Evolutionary conservation across 2,113 vertebrate species (phyloP).

Genomic region (Cricetomys ansorgei): DNA sequence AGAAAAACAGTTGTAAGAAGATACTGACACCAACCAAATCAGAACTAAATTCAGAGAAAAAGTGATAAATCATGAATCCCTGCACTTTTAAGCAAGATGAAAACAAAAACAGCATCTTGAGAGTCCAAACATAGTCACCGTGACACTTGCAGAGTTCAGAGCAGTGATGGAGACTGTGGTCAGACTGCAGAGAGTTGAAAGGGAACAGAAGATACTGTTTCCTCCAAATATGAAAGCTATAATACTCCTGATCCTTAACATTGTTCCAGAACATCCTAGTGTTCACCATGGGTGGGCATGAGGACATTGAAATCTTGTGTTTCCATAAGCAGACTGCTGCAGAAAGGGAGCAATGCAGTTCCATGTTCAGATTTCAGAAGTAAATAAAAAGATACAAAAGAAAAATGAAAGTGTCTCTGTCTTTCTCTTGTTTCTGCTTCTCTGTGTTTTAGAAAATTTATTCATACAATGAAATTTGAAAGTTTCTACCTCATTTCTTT

Average conservation of each 20-base stretch:
- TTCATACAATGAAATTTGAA: neutral
- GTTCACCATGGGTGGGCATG: neutral
- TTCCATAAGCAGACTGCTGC: neutral
- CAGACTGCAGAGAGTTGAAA: neutral
- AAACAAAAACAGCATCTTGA: neutral
- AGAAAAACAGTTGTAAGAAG: neutral
- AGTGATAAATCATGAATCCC: neutral
- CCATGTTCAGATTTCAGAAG: neutral
- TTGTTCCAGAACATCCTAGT: neutral
- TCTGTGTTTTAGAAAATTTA: neutral
- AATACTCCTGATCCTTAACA: neutral
- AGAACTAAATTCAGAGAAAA: neutral
- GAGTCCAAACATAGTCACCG: neutral
- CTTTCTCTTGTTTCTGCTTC: neutral
- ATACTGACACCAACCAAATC: neutral
- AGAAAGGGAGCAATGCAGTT: neutral
- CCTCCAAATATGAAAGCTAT: neutral
- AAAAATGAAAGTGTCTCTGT: neutral
- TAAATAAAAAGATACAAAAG: neutral
- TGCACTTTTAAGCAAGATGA: neutral
- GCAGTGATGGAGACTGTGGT: neutral
- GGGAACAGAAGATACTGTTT: neutral
- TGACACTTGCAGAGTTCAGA: neutral
- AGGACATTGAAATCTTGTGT: neutral
- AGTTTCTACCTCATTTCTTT: no score